A percentile compares a stretch with the other conserved stretches of the same genome.
phyloP scores from a whole-genome alignment of 1,140 invertebrate genomes.

The Drosophila kohkoa region DNA sequence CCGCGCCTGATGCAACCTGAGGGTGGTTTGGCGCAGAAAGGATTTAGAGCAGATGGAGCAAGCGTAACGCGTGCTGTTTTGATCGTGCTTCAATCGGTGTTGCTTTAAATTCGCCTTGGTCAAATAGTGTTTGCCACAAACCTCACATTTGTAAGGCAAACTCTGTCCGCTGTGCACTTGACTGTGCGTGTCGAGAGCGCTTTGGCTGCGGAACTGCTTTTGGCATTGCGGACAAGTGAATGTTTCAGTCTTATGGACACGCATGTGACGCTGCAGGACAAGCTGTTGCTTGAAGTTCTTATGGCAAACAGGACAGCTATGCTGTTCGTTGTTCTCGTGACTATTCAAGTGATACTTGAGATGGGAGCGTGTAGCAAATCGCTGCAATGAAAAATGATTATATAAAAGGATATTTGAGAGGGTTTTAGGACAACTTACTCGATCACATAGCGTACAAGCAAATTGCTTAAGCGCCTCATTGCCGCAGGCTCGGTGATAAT shows the following conservation, averaged over 20 bases:
- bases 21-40: slow-evolving; percentile 67
- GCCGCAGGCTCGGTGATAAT: slow-evolving; percentile 86
- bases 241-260: slow-evolving; percentile 33
- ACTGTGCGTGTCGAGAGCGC: slow-evolving; percentile 50
- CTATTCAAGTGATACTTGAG: slow-evolving; percentile 72
- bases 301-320: slow-evolving; percentile 44
- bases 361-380: slow-evolving; percentile 70
- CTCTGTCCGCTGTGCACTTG: slow-evolving; percentile 46
- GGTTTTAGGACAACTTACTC: slow-evolving; percentile 46
- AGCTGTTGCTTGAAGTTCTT: slow-evolving; percentile 59
- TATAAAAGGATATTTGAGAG: neutral
- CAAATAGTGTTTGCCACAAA: slow-evolving; percentile 84
- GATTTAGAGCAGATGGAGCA: slow-evolving; percentile 66
- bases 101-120: slow-evolving; percentile 85
- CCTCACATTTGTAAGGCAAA: slow-evolving; percentile 81
- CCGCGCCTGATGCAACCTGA: slow-evolving; percentile 61
- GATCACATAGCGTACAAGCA: slow-evolving; percentile 52
- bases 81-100: slow-evolving; percentile 75
- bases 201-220: slow-evolving; percentile 50
- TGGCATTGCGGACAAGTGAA: slow-evolving; percentile 57
- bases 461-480: slow-evolving; percentile 65
- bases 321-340: slow-evolving; percentile 33
- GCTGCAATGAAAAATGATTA: slow-evolving; percentile 33
- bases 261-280: slow-evolving; percentile 55
- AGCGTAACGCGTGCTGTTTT: slow-evolving; percentile 49